Conservation (phyloP, 2,113 vertebrate genomes). For the Gambusia holbrooki region DNA sequence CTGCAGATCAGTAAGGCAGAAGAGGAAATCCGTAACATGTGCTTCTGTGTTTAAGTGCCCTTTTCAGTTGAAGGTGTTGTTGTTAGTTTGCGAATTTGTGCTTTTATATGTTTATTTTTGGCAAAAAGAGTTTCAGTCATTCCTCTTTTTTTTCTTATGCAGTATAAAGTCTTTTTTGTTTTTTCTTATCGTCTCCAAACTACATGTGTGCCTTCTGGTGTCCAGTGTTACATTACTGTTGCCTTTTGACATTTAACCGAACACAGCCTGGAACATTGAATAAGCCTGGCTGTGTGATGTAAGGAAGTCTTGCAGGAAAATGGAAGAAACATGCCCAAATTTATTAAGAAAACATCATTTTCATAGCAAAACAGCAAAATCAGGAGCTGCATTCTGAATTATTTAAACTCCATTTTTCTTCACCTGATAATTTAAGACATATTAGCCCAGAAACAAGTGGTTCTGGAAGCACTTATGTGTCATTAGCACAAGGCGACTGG, state of each 20-base stretch:
- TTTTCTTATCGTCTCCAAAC: slow-evolving; percentile 27
- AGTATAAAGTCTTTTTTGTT: no score
- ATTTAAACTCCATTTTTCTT: slow-evolving; percentile 1
- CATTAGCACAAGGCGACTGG: background rate
- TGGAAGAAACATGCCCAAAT: background rate
- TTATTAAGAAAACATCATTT: background rate
- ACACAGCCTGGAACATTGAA: slow-evolving; percentile 10
- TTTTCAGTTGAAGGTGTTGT: slow-evolving; percentile 11
- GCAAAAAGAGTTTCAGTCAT: background rate
- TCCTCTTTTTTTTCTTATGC: background rate
- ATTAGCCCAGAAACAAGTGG: background rate
- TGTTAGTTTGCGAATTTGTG: slow-evolving; percentile 1
- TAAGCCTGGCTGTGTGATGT: background rate
- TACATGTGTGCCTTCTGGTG: slow-evolving; percentile 70
- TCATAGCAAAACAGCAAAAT: background rate
- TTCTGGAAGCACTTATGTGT: background rate
- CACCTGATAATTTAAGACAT: background rate
- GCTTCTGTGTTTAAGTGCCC: slow-evolving; percentile 44
- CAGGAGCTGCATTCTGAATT: background rate
- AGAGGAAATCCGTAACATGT: slow-evolving; percentile 15
- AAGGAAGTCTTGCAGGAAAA: no score
- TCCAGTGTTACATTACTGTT: slow-evolving; percentile 35
- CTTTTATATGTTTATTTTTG: background rate
- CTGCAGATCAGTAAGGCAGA: slow-evolving; percentile 14
- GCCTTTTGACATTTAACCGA: slow-evolving; percentile 32